phyloP scores from a whole-genome alignment of 2,888 invertebrate genomes.

The Trichogramma evanescens region DNA sequence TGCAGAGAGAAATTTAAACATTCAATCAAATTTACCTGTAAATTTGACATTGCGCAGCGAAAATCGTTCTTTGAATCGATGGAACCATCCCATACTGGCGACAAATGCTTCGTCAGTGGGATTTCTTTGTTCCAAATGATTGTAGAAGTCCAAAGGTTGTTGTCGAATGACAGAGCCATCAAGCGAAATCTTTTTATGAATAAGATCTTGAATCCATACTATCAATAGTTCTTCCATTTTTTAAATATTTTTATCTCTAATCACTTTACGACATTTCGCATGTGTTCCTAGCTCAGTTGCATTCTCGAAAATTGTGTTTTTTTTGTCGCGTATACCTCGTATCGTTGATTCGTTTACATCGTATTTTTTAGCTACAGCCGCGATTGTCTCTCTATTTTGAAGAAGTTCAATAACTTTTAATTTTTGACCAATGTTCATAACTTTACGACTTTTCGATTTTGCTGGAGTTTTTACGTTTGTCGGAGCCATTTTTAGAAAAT shows the following conservation, averaged over 20 bases:
- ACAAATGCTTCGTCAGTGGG: too few relatives aligned
- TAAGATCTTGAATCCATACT: too few relatives aligned
- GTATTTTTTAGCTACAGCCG: neutral
- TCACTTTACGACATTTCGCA: neutral
- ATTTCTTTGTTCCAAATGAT: too few relatives aligned
- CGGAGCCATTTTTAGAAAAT: neutral
- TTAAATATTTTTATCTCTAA: neutral
- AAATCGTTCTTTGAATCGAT: too few relatives aligned
- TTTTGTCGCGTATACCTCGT: neutral
- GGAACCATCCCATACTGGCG: too few relatives aligned
- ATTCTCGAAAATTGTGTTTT: neutral
- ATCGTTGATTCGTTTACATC: neutral
- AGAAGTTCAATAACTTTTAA: neutral
- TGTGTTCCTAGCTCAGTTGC: neutral
- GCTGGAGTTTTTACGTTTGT: neutral
- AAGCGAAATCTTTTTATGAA: too few relatives aligned
- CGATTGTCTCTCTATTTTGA: neutral
- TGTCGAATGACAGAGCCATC: too few relatives aligned
- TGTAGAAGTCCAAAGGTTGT: too few relatives aligned
- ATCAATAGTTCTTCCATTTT: neutral
- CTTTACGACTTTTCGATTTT: neutral
- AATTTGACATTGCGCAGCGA: too few relatives aligned
- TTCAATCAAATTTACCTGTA: too few relatives aligned
- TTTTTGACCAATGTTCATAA: neutral
- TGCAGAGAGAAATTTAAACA: too few relatives aligned